These are phyloP conservation scores for Porites australiensis DNA, from an alignment of 64 coral and sea anemone species.

Conservation along the genomic window DNA sequence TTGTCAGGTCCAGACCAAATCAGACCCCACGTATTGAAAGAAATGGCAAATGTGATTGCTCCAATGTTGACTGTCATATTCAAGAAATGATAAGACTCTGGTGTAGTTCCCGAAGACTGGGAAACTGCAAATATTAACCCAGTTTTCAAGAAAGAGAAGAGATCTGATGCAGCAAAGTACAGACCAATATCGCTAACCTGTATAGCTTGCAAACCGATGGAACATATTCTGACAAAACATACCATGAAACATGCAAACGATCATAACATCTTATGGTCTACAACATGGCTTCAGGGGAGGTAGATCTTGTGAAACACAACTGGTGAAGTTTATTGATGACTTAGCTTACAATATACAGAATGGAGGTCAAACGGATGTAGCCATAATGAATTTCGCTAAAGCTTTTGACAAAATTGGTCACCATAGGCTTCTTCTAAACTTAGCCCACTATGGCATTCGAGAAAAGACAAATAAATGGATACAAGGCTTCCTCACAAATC, in stretches of 20 bases:
- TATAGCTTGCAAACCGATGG: slow-evolving; percentile 28
- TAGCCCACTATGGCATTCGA: slow-evolving; percentile 31
- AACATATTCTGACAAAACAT: slow-evolving; percentile 42
- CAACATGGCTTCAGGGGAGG: slow-evolving; percentile 45
- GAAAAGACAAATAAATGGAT: slow-evolving; percentile 19
- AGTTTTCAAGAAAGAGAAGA: slow-evolving; percentile 23
- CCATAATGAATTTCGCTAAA: slow-evolving; percentile 37
- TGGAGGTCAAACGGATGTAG: slow-evolving; percentile 20
- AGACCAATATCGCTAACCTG: slow-evolving; percentile 53
- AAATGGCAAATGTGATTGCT: background rate
- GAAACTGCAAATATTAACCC: slow-evolving; percentile 36
- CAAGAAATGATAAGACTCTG: slow-evolving; percentile 11
- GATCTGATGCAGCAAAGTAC: slow-evolving; percentile 23
- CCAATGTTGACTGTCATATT: slow-evolving; percentile 21
- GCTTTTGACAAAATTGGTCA: slow-evolving; percentile 60
- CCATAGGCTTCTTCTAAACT: background rate
- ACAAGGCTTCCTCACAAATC: no score
- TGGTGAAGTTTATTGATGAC: slow-evolving; percentile 22
- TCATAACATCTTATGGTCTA: slow-evolving; percentile 29
- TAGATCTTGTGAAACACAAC: slow-evolving; percentile 53
- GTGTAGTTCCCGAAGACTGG: slow-evolving; percentile 49
- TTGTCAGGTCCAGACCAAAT: slow-evolving; percentile 38
- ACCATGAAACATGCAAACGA: slow-evolving; percentile 42
- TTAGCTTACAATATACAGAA: slow-evolving; percentile 22
- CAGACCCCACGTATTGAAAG: slow-evolving; percentile 27